phyloP scores from a whole-genome alignment of 2,113 vertebrate species.

The Bostrychus sinensis region DNA sequence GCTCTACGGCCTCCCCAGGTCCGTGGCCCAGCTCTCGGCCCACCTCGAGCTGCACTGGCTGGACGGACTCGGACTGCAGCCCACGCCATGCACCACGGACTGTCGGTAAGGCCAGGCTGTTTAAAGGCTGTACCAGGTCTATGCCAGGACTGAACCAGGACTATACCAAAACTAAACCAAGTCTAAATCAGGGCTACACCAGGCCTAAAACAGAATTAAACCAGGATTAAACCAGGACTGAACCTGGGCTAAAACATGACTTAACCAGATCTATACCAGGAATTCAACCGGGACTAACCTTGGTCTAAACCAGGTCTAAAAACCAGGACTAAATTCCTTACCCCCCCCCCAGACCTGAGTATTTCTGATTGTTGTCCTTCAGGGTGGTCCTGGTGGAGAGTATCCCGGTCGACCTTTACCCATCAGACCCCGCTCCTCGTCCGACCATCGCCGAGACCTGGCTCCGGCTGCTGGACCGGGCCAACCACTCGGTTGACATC shows the following conservation, averaged over 20 bases:
- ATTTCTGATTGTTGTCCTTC: neutral
- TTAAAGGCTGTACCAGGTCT: too few species aligned
- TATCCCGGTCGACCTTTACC: conserved; percentile 70
- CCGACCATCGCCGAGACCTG: conserved; percentile 73
- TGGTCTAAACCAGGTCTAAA: too few species aligned
- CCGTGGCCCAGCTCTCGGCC: conserved; percentile 62
- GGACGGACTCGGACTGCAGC: conserved; percentile 52
- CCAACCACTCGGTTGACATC: conserved; percentile 76
- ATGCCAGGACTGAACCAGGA: too few species aligned
- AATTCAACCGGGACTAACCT: too few species aligned
- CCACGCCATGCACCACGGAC: conserved; percentile 65
- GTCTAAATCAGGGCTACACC: too few species aligned
- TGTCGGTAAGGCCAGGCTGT: conserved; percentile 71
- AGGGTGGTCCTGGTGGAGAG: conserved; percentile 80
- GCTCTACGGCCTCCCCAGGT: conserved; percentile 71
- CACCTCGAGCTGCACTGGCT: conserved; percentile 74
- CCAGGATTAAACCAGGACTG: too few species aligned
- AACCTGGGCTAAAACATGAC: too few species aligned
- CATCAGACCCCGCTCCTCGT: conserved; percentile 23
- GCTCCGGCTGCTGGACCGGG: conserved; percentile 70
- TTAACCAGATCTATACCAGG: too few species aligned
- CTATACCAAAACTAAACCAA: too few species aligned
- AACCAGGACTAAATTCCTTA: too few species aligned
- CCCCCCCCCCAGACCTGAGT: neutral
- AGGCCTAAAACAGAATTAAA: too few species aligned